phyloP scores from a whole-genome alignment of 2,797 vertebrate species.

The Denticeps clupeoides region DNA sequence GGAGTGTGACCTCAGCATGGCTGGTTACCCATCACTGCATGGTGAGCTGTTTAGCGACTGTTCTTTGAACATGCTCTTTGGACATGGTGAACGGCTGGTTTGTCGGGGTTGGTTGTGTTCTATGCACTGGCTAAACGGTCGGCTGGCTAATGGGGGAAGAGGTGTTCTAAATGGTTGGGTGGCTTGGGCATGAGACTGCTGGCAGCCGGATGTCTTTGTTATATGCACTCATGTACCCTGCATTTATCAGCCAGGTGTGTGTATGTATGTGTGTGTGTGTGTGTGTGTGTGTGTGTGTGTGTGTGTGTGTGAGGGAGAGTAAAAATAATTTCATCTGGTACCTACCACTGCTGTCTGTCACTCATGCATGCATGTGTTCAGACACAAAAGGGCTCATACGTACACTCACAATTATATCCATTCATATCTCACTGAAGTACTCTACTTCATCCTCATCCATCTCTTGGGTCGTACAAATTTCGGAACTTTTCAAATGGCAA shows the following conservation, averaged over 20 bases:
- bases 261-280: not conserved
- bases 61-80: conserved; percentile 31
- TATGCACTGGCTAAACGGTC: conserved; percentile 19
- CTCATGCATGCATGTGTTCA: not conserved
- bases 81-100: conserved; percentile 46
- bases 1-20: conserved; percentile 6
- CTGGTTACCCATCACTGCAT: conserved; percentile 5
- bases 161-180: no score
- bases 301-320: conserved; percentile 28
- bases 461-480: no score
- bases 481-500: no score
- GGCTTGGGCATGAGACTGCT: no score
- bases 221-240: conserved; percentile 47
- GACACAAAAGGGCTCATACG: no score
- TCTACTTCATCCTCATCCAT: no score
- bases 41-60: conserved; percentile 14
- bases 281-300: not conserved
- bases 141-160: conserved; percentile 18
- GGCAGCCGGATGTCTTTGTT: conserved; percentile 49
- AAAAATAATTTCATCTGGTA: no score
- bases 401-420: no score
- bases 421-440: no score
- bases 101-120: conserved; percentile 11
- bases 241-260: not conserved
- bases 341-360: no score